phyloP scores from a whole-genome alignment of 2,113 vertebrate species.

The Cephalopholis sonnerati region DNA sequence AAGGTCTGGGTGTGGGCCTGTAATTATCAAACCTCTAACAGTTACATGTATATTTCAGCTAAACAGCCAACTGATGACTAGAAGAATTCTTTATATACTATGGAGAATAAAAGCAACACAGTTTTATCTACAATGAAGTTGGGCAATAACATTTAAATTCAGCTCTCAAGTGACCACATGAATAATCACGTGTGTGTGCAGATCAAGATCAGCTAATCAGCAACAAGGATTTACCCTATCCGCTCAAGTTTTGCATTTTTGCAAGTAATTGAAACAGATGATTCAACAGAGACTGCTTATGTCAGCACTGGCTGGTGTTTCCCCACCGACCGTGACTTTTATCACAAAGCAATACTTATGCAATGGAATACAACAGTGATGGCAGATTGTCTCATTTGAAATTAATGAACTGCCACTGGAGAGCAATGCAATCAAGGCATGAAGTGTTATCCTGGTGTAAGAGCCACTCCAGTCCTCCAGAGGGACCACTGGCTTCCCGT shows the following conservation, averaged over 20 bases:
- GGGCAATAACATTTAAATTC: background rate
- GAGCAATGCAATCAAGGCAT: constrained; percentile 52
- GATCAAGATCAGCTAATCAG: background rate
- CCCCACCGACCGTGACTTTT: background rate
- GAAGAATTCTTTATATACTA: too few relatives aligned
- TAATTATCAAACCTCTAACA: background rate
- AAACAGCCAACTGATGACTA: background rate
- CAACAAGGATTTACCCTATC: background rate
- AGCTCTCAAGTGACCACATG: background rate
- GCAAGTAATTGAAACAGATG: background rate
- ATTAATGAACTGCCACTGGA: constrained; percentile 52
- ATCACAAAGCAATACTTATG: background rate
- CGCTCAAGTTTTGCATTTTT: background rate
- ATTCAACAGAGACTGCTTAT: background rate
- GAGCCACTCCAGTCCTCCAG: constrained; percentile 46
- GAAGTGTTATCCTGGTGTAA: constrained; percentile 37
- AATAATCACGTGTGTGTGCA: background rate
- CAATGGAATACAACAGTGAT: constrained; percentile 13
- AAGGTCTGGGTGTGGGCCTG: background rate
- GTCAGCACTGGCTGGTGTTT: background rate
- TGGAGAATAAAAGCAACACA: background rate
- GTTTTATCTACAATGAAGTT: too few relatives aligned
- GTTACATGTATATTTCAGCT: background rate
- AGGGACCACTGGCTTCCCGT: constrained; percentile 10
- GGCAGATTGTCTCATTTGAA: constrained; percentile 47